phyloP scores from a whole-genome alignment of 2,888 invertebrate genomes.

The Archaeoteleia sp. region DNA sequence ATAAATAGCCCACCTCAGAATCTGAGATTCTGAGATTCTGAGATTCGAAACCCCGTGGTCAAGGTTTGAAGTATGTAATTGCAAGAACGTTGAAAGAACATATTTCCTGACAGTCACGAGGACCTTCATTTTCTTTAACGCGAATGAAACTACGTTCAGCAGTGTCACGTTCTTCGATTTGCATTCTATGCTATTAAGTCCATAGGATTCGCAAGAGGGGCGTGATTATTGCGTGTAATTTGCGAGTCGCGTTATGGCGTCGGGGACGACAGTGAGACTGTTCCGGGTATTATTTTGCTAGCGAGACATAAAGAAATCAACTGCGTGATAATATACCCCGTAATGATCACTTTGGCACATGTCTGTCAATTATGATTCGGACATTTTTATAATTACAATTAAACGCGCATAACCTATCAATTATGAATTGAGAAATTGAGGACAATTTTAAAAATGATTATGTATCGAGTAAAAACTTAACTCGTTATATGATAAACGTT shows the following conservation, averaged over 20 bases:
- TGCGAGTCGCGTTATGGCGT: constrained; percentile 16
- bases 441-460: no score
- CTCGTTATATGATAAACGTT: no score
- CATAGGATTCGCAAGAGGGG: constrained; percentile 20
- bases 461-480: no score
- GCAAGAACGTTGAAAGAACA: no score
- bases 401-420: no score
- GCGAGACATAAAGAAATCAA: constrained; percentile 26
- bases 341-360: constrained; percentile 25
- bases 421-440: no score
- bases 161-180: constrained; percentile 28
- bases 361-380: constrained; percentile 32
- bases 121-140: background rate
- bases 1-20: no score
- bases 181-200: constrained; percentile 20
- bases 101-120: no score
- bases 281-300: constrained; percentile 27
- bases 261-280: constrained; percentile 8
- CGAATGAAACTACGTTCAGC: constrained; percentile 7
- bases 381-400: no score
- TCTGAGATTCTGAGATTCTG: no score
- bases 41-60: no score
- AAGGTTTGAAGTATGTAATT: constrained; percentile 31
- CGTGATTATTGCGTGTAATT: constrained; percentile 40
- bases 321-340: constrained; percentile 32